These are phyloP conservation scores for Atrichornis clamosus DNA, from an alignment of 2,113 vertebrate species.

Conservation along the genomic window DNA sequence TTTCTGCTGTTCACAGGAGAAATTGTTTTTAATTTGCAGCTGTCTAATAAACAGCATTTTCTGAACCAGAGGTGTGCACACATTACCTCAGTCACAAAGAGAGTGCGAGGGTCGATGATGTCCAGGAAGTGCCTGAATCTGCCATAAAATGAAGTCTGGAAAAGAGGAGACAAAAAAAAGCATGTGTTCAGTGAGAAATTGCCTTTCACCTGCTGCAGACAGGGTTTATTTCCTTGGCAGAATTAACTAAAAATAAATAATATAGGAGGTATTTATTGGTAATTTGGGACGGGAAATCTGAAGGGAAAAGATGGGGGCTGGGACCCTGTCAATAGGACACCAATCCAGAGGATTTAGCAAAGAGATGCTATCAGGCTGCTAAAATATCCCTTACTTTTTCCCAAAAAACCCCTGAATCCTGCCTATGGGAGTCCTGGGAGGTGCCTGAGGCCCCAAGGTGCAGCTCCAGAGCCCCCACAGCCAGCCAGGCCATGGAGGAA, in stretches of 20 bases:
- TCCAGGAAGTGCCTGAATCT: conserved; percentile 92
- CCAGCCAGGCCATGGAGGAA: fast-evolving
- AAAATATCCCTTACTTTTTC: neutral
- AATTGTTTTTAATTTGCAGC: neutral
- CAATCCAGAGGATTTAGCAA: neutral
- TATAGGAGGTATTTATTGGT: fast-evolving
- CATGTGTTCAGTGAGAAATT: neutral
- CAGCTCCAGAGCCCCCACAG: neutral
- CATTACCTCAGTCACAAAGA: conserved; percentile 89
- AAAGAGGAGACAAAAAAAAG: neutral
- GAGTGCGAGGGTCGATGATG: conserved; percentile 89
- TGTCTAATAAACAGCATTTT: fast-evolving
- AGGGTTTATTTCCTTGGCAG: neutral
- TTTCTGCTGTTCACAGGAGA: neutral
- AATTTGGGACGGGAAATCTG: neutral
- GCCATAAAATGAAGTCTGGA: conserved; percentile 83
- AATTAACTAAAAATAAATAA: neutral
- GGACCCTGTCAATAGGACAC: neutral
- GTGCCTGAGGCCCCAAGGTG: neutral
- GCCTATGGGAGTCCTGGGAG: neutral
- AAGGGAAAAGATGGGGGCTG: neutral
- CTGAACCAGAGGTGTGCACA: fast-evolving
- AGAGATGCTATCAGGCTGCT: neutral
- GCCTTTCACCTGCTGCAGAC: neutral
- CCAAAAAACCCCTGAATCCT: neutral